Evolutionary conservation across 2,797 vertebrate genomes (phyloP), one percentile per base, ranked within the genome.

Genomic region (Sebastes kiyomatsui): DNA sequence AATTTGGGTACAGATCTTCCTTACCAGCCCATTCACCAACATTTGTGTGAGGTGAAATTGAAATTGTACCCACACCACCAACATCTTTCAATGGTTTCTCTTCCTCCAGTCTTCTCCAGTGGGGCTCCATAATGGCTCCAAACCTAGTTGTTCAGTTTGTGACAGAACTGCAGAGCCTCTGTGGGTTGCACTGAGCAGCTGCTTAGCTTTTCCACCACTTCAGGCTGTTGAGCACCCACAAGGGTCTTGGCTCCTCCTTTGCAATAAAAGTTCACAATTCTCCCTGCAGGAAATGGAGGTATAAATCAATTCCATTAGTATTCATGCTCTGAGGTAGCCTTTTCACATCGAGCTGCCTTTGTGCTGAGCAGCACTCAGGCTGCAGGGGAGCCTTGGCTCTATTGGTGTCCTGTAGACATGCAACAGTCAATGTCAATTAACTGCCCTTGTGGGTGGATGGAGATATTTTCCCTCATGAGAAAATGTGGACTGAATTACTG

Each of bases 261-360:
- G 81, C 74, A 88, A 89, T 84, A 80, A 77, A 79, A 87, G 86
- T 81, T 82, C 87, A 84, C 77, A 64, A 81, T 87, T 88, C 84
- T 88, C 87, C 84, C 90, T 74, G 87, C 77, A 88, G 88, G 87
- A 94, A 90, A 79, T 70, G 52, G 80, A 81, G 67, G 76, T 90
- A 87, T 92, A 87, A 93, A 94, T 95, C 92, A 89, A 93, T 93
- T 55, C 90, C 82, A 94, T 96, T 95, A 95, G 91, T 85, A 93
- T 94, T 93, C 87, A 82, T 79, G 87, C 88, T 91, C 88, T 77
- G 83, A 88, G 89, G 84, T 80, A 74, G 87, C 84, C 91, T 82
- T 92, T 93, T 93, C 89, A 90, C 69, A 75, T 69, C 75, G 23
- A 59, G 87, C 84, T 82, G 88, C 87, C 79, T 92, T 85, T 87